Percentiles rank a stretch among this genome's conserved stretches.
Conservation (phyloP, 2,113 vertebrate genomes). For the Dendropsophus ebraccatus region DNA sequence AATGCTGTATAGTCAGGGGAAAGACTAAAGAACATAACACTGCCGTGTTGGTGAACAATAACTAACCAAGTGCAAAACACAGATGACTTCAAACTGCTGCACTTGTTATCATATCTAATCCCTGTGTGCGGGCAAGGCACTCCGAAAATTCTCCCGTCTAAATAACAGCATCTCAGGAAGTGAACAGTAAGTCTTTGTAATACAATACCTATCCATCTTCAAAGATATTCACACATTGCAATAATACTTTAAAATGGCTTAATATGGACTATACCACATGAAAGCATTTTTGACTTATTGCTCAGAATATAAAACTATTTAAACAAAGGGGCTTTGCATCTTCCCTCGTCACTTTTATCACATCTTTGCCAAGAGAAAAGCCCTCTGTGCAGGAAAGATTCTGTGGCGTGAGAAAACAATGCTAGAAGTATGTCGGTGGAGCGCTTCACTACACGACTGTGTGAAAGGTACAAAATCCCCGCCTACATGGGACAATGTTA, state of each 20-base stretch:
- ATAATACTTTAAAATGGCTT: slow-evolving; percentile 40
- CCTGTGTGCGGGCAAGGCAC: neutral
- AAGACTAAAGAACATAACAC: neutral
- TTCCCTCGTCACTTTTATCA: neutral
- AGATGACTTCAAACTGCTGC: neutral
- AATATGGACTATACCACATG: slow-evolving; percentile 19
- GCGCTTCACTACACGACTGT: neutral
- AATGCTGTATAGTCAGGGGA: no score
- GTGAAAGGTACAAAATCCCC: neutral
- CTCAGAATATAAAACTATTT: slow-evolving; percentile 34
- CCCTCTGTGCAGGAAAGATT: neutral
- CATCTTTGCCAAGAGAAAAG: neutral
- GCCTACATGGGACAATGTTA: no score
- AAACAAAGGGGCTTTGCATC: slow-evolving; percentile 35
- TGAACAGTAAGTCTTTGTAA: slow-evolving; percentile 39
- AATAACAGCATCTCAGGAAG: slow-evolving; percentile 46
- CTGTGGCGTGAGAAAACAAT: neutral
- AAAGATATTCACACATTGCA: slow-evolving; percentile 51
- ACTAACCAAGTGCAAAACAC: neutral
- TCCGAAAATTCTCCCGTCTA: slow-evolving; percentile 35
- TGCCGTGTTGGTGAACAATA: neutral
- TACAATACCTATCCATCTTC: slow-evolving; percentile 47
- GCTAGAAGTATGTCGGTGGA: neutral
- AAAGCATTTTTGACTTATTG: slow-evolving; percentile 50
- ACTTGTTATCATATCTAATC: slow-evolving; percentile 32